Evolutionary conservation across 2,888 invertebrate genomes (phyloP), one percentile per base, ranked within the genome.

Genomic region (Lamproptera curius): DNA sequence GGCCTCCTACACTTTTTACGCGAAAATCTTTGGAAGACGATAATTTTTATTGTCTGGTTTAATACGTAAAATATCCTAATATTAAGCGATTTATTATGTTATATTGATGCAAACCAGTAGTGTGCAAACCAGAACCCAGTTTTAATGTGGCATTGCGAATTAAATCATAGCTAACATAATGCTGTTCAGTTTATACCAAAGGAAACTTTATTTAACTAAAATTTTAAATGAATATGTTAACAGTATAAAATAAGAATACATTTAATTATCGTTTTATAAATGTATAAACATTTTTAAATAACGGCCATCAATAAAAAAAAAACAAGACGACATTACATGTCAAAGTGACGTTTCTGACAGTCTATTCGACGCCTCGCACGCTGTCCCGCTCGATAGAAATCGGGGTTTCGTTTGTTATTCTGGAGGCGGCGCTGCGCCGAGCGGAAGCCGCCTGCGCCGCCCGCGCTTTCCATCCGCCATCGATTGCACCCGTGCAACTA

Each of bases 381-480:
- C 66, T 73, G 69, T 76, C 72, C 76, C 72, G 73, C 73, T 76
- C 75, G 77, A 76, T 86, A 83, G 84, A 86, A 86, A 86, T 86
- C 87, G 83, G 87, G 28, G 86, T 85, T 86, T 77, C 79, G 74
- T 80, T 87, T 86, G 82, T 81, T 83, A 87, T 87, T 85, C 87
- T 72, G 83, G 84, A 76, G 78, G 76, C 67, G 63, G 67, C 66
- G 63, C 63, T 61, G 62, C 64, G 62, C 64, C 65, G 69, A 72
- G 75, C 85, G 85, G 84, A 84, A 84, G 76, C 16, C 74, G 64
- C 68, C 70, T 72, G 82, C 79, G 76, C 40, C 71, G 73, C 83
- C 79, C 71, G 71, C 73, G 75, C 86, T 85, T 85, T 85, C 86
- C 83, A 85, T 85, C 84, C 86, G 84, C 76, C 69, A 66, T 61